These are phyloP conservation scores for Myotis pilosus DNA, from an alignment of 2,797 vertebrate species.

Conservation along the genomic window DNA sequence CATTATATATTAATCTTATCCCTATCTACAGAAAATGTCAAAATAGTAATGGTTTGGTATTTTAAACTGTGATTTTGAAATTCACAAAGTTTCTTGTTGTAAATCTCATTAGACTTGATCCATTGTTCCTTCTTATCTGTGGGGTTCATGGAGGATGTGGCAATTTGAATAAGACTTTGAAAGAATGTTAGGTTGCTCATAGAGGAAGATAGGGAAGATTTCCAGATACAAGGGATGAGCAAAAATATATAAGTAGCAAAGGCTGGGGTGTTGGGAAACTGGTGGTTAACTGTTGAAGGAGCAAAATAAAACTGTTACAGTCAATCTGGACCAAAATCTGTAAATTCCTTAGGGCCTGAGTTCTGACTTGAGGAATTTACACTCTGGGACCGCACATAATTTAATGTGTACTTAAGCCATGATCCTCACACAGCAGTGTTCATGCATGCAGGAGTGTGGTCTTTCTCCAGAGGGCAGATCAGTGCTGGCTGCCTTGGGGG, in stretches of 20 bases:
- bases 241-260: background rate
- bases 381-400: background rate
- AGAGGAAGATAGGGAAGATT: background rate
- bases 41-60: constrained; percentile 39
- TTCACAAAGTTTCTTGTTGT: background rate
- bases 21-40: background rate
- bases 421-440: background rate
- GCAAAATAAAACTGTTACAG: background rate
- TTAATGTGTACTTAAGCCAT: background rate
- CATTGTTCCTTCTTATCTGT: background rate
- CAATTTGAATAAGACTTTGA: background rate
- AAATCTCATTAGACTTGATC: background rate
- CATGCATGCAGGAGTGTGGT: background rate
- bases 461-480: background rate
- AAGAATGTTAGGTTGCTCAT: background rate
- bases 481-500: background rate
- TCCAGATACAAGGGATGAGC: background rate
- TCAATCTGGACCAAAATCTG: background rate
- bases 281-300: background rate
- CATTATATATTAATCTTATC: background rate
- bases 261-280: background rate
- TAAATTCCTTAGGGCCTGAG: background rate
- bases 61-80: constrained; percentile 37
- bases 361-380: background rate
- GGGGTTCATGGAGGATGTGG: background rate